Evolutionary conservation across 2,797 vertebrate species (phyloP), one percentile per base, ranked within the genome.

Genomic region (Iguana delicatissima): DNA sequence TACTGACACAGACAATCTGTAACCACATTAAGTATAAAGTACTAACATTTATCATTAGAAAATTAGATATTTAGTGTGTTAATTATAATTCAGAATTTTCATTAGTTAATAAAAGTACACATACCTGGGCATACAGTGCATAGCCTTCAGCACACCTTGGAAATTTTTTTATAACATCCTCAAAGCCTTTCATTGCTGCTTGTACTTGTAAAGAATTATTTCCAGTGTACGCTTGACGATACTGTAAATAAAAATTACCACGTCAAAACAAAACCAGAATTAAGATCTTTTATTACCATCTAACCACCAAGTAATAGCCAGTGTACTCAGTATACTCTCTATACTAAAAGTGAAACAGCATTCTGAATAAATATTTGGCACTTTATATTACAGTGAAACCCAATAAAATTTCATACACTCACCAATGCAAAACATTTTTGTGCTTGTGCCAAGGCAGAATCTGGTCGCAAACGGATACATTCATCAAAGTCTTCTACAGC

Each of bases 351-450:
- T 22, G 32, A 81, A 50, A 72, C 4, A 52, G 35, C 29, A 64
- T 80, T 86, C 64, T 90, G 35, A 42, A 10, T 24, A 57, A n/a
- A 14, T 59, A 72, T 13, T 81, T 62, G n/a, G 42, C 35, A 84
- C 6, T 32, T n/a, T 16, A 67, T 32, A 20, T 62, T 3, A 72
- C 73, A 55, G 1, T 76, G 91, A 90, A 84, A 29, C 3, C 4
- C 72, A 32, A 35, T 29, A 73, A 74, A 84, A n/a, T 50, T 69
- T 26, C 35, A 88, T 20, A 91, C 12, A 98, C 99, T 96, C 97
- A 99, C 99, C 91, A 99, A 97, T 69, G 99, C 99, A 9, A 99
- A 99, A 95, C 99, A 99, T 90, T 99, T 99, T 97, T 99, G 99
- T 84, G 99, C 99, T 97, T 99, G 99, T 1, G 99, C 99, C 90